Evolutionary conservation across 2,888 invertebrate species (phyloP).

Genomic region (Dryococelus australis): DNA sequence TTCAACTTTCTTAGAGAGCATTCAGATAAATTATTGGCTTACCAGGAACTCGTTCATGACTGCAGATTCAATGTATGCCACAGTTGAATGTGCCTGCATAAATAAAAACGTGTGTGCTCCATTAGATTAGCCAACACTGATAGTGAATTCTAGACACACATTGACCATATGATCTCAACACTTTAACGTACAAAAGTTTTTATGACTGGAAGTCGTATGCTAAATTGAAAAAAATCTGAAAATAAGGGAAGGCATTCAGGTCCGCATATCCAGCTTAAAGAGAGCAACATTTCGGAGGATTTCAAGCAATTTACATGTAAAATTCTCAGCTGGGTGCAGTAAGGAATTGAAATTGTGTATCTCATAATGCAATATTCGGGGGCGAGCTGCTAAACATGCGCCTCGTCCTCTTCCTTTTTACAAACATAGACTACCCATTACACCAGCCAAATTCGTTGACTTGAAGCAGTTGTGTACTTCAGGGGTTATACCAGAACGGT

Average conservation of each 20-base stretch:
- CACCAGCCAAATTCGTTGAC: not conserved
- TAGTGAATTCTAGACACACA: not conserved
- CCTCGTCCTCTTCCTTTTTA: not conserved
- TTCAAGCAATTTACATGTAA: not conserved
- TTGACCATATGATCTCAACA: not conserved
- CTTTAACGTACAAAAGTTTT: not conserved
- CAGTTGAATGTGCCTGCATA: not conserved
- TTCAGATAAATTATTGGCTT: not conserved
- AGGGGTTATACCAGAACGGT: no score
- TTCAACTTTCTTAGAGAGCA: not conserved
- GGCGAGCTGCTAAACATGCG: not conserved
- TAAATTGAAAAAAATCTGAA: not conserved
- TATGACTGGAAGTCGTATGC: not conserved
- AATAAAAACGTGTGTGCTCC: not conserved
- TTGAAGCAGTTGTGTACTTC: not conserved
- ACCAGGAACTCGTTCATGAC: not conserved
- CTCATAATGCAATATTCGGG: not conserved
- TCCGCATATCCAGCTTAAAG: not conserved
- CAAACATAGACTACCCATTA: not conserved
- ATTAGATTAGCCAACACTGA: not conserved
- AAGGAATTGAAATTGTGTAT: not conserved
- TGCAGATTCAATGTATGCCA: not conserved
- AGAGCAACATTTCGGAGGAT: not conserved
- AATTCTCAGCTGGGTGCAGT: not conserved
- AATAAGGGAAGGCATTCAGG: not conserved